These are phyloP conservation scores for Lycodopsis pacificus DNA, from an alignment of 2,797 vertebrate species.

Conservation along the genomic window DNA sequence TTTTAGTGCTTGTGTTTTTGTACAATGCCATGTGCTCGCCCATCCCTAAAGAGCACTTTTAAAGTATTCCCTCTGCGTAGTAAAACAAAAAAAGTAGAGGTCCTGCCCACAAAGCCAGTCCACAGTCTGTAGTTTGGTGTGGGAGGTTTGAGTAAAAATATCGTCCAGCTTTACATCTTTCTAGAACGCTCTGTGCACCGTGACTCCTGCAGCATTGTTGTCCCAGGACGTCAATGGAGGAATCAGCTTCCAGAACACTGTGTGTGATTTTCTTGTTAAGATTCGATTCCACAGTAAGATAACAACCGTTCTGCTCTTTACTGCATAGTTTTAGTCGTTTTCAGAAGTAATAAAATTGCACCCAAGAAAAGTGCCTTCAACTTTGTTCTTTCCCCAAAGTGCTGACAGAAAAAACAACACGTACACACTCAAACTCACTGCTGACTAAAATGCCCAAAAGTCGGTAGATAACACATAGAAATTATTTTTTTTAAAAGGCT, in stretches of 20 bases:
- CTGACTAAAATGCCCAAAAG: constrained; percentile 40
- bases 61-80: constrained; percentile 48
- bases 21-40: constrained; percentile 54
- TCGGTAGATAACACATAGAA: constrained; percentile 45
- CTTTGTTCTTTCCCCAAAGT: constrained; percentile 34
- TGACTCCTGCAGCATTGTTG: not conserved
- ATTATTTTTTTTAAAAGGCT: constrained; percentile 1
- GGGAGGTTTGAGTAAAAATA: constrained; percentile 81
- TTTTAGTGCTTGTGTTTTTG: constrained; percentile 65
- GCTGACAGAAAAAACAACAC: not conserved
- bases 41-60: constrained; percentile 54
- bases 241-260: no score
- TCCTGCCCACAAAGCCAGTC: constrained; percentile 54
- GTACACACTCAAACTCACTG: not conserved
- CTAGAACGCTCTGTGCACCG: constrained; percentile 7
- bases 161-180: constrained; percentile 45
- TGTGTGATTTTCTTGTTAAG: no score
- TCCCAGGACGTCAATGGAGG: constrained; percentile 10
- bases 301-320: not conserved
- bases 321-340: not conserved
- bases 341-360: constrained; percentile 2
- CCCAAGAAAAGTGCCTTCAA: constrained; percentile 39
- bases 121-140: constrained; percentile 77
- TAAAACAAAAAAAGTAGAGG: constrained; percentile 44
- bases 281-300: no score